Percentiles rank a stretch among this genome's conserved stretches.
Conservation (phyloP, 1,140 invertebrate genomes). For the Zaprionus africanus region DNA sequence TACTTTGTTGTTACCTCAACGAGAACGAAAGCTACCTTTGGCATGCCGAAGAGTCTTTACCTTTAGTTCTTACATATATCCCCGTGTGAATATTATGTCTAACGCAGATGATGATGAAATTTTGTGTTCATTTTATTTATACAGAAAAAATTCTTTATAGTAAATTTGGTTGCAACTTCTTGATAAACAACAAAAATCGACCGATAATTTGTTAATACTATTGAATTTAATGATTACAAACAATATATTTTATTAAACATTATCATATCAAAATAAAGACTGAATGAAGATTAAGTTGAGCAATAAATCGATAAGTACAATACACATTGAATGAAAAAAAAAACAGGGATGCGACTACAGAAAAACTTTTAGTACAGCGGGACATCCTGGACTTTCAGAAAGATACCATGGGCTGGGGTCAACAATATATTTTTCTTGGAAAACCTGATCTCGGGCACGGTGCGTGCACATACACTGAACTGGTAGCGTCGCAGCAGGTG, state of each 20-base stretch:
- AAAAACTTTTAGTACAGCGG: not conserved
- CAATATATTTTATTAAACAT: not conserved
- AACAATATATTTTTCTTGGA: constrained; percentile 83
- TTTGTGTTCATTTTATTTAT: too few species aligned
- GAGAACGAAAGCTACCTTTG: too few species aligned
- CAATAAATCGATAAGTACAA: constrained; percentile 12
- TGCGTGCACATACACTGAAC: constrained; percentile 77
- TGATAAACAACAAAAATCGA: too few species aligned
- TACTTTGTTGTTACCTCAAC: not conserved
- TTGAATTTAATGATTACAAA: not conserved
- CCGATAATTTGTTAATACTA: too few species aligned
- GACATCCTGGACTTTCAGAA: constrained; percentile 65
- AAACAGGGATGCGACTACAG: not conserved
- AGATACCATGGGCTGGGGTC: constrained; percentile 82
- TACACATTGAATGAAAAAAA: not conserved
- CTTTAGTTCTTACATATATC: too few species aligned
- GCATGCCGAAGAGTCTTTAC: too few species aligned
- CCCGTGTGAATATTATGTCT: too few species aligned
- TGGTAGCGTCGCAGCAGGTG: constrained; percentile 80
- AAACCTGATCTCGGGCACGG: constrained; percentile 84
- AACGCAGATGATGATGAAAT: too few species aligned
- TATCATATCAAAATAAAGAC: not conserved
- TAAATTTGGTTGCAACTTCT: too few species aligned
- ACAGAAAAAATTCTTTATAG: too few species aligned
- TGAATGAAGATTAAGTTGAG: not conserved